A percentile compares a stretch with the other conserved stretches of the same genome.
Evolutionary conservation across 2,888 invertebrate genomes (phyloP).

Genomic region (Xanthia togata): DNA sequence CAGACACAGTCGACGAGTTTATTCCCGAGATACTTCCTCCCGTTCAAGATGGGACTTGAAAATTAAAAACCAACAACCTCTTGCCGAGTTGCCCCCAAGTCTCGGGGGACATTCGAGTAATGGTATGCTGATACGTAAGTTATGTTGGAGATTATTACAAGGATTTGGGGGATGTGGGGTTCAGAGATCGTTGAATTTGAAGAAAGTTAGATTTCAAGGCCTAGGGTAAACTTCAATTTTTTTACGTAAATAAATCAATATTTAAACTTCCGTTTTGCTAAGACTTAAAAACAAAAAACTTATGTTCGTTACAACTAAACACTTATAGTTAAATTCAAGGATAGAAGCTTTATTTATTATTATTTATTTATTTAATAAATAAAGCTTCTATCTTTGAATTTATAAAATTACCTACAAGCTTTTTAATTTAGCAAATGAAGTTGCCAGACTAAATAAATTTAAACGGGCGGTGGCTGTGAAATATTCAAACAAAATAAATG

Average conservation of each 20-base stretch:
- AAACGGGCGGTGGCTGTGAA: constrained; percentile 46
- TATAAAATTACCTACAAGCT: constrained; percentile 13
- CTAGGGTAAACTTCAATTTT: neutral
- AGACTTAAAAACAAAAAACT: neutral
- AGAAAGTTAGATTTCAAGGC: constrained; percentile 8
- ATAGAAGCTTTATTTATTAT: constrained; percentile 1
- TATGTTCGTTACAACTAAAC: neutral
- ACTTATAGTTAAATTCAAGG: neutral
- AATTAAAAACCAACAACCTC: constrained; percentile 75
- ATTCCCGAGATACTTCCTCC: constrained; percentile 63
- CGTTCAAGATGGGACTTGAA: constrained; percentile 69
- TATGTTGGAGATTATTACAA: constrained; percentile 55
- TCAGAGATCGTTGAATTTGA: neutral
- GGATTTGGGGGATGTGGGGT: constrained; percentile 31
- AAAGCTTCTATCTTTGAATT: too few species aligned
- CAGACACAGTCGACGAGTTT: constrained; percentile 47
- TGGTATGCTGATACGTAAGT: constrained; percentile 58
- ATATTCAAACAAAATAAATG: constrained; percentile 65
- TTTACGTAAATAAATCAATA: neutral
- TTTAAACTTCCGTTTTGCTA: neutral
- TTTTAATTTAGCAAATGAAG: constrained; percentile 55
- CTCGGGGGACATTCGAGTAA: constrained; percentile 55
- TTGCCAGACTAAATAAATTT: constrained; percentile 56
- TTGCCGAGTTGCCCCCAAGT: constrained; percentile 41
- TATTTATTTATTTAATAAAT: too few species aligned